Evolutionary conservation across 2,113 vertebrate species (phyloP).

Genomic region (Microtus richardsoni): DNA sequence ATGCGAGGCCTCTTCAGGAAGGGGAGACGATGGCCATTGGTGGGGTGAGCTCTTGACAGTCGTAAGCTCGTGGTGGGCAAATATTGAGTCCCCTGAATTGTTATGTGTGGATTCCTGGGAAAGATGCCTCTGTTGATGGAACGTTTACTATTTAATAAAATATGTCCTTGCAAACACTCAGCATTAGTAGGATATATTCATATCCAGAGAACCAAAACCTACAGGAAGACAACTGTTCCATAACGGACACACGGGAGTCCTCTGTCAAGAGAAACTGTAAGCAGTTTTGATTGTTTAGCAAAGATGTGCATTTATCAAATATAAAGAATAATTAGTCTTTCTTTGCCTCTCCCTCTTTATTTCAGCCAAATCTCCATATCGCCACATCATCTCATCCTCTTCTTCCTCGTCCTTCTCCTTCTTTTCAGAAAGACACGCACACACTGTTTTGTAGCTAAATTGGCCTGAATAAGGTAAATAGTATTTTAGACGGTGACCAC

Average conservation of each 20-base stretch:
- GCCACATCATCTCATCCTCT: neutral
- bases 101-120: constrained; percentile 19
- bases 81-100: neutral
- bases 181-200: neutral
- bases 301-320: neutral
- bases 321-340: neutral
- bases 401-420: no score
- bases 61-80: neutral
- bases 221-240: neutral
- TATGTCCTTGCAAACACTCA: neutral
- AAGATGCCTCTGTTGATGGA: constrained; percentile 18
- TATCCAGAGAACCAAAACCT: neutral
- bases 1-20: neutral
- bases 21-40: neutral
- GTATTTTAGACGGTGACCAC: neutral
- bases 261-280: constrained; percentile 12
- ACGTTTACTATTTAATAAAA: constrained; percentile 47
- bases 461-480: neutral
- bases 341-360: neutral
- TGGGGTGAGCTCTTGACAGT: neutral
- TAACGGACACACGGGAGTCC: neutral
- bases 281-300: neutral
- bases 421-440: neutral
- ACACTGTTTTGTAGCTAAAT: neutral
- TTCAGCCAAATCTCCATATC: neutral